These are phyloP conservation scores for Zaprionus bogoriensis DNA, from an alignment of 2,888 invertebrate species.

Conservation along the genomic window DNA sequence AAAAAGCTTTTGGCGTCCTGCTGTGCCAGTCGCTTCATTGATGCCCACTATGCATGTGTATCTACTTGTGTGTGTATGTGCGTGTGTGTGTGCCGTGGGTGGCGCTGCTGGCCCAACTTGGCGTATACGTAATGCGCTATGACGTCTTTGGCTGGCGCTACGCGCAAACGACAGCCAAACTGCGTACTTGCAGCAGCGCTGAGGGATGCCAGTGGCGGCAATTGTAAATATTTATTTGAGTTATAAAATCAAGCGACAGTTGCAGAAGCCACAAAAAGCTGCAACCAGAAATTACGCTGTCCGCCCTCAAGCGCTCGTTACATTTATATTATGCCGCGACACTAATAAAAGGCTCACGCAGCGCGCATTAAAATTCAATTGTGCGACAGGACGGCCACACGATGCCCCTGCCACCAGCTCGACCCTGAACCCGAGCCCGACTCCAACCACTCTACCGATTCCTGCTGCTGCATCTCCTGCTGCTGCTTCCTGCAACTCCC, in stretches of 20 bases:
- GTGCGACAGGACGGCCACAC: neutral
- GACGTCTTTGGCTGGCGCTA: conserved; percentile 62
- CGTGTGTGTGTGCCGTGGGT: conserved; percentile 1
- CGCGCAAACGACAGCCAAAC: conserved; percentile 14
- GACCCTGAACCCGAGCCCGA: too few species aligned
- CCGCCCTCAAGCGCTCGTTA: too few species aligned
- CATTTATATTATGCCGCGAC: neutral
- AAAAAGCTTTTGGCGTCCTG: conserved; percentile 62
- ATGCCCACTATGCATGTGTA: conserved; percentile 18
- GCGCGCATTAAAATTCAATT: conserved; percentile 21
- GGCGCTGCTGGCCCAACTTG: conserved; percentile 17
- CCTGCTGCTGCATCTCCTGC: neutral
- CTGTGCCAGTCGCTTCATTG: conserved; percentile 58
- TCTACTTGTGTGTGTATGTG: conserved; percentile 3
- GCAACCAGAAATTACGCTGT: conserved; percentile 4
- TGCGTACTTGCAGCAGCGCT: conserved; percentile 36
- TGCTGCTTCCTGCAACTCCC: too few species aligned
- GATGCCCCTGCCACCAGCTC: neutral
- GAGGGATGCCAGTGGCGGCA: neutral
- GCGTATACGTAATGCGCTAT: conserved; percentile 75
- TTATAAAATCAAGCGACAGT: conserved; percentile 7
- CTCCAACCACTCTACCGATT: too few species aligned
- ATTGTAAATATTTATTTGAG: conserved; percentile 33
- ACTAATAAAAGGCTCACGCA: conserved; percentile 17
- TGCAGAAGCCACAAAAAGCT: conserved; percentile 1